A percentile compares a stretch with the other conserved stretches of the same genome.
Evolutionary conservation across 2,113 vertebrate genomes (phyloP).

Genomic region (Coracopsis vasa): DNA sequence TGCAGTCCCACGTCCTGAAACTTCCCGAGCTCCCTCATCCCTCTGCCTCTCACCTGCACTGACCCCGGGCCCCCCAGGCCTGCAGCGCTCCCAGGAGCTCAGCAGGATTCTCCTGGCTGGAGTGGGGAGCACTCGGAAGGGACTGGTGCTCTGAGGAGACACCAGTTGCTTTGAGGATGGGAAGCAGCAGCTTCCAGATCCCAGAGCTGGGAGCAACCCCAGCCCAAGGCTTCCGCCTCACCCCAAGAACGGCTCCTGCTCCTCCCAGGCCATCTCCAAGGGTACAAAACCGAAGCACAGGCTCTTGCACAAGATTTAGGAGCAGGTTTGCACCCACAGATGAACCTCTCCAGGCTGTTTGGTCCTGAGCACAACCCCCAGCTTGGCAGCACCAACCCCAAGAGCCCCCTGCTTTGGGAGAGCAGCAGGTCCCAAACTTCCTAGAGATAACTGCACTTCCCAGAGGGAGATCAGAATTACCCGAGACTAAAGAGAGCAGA

Average conservation of each 20-base stretch:
- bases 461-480: neutral
- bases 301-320: neutral
- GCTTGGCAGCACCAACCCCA: fast-evolving
- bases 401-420: neutral
- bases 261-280: neutral
- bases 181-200: neutral
- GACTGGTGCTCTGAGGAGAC: neutral
- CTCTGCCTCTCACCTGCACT: neutral
- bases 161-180: neutral
- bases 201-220: neutral
- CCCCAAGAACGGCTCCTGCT: neutral
- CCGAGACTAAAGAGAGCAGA: neutral
- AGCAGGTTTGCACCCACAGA: neutral
- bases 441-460: neutral
- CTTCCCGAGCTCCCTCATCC: neutral
- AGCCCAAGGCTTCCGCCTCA: neutral
- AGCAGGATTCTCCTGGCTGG: neutral
- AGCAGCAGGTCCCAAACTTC: neutral
- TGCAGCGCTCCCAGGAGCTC: neutral
- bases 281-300: neutral
- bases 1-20: neutral
- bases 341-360: neutral
- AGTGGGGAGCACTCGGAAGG: neutral
- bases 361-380: fast-evolving
- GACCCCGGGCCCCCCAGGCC: neutral